These are phyloP conservation scores for Volucella inflata DNA, from an alignment of 2,888 invertebrate species.

Conservation along the genomic window DNA sequence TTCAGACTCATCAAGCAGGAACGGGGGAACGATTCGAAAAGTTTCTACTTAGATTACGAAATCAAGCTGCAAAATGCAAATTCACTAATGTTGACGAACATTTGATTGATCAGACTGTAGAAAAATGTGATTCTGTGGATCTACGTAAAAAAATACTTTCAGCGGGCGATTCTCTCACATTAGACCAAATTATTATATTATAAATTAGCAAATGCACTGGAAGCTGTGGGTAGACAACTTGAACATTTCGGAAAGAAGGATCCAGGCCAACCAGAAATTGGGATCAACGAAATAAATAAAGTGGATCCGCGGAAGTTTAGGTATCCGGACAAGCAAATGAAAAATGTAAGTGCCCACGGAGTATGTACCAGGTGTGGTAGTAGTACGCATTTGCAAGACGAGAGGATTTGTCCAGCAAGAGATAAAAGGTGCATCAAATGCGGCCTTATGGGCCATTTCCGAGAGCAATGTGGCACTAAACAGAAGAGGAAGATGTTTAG, in stretches of 20 bases:
- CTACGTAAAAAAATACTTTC: not conserved
- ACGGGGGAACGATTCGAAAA: no score
- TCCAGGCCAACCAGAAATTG: no score
- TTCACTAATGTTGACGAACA: not conserved
- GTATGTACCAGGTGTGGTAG: no score
- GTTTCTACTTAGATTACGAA: no score
- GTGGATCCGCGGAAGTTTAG: no score
- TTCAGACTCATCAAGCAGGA: no score
- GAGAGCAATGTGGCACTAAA: not conserved
- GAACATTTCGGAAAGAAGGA: not conserved
- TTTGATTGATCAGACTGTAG: not conserved
- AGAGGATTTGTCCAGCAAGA: no score
- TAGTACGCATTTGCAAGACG: no score
- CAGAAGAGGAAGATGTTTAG: not conserved
- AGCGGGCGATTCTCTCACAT: not conserved
- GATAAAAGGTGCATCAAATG: conserved; percentile 19
- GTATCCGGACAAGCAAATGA: no score
- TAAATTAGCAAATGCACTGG: not conserved
- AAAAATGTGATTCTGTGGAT: not conserved
- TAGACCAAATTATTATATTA: not conserved
- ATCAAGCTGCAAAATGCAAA: not conserved
- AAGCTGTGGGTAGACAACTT: no score
- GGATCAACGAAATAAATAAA: no score
- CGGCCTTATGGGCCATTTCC: not conserved
- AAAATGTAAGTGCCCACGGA: no score